These are phyloP conservation scores for Eurypyga helias DNA, from an alignment of 2,113 vertebrate genomes.

Conservation along the genomic window DNA sequence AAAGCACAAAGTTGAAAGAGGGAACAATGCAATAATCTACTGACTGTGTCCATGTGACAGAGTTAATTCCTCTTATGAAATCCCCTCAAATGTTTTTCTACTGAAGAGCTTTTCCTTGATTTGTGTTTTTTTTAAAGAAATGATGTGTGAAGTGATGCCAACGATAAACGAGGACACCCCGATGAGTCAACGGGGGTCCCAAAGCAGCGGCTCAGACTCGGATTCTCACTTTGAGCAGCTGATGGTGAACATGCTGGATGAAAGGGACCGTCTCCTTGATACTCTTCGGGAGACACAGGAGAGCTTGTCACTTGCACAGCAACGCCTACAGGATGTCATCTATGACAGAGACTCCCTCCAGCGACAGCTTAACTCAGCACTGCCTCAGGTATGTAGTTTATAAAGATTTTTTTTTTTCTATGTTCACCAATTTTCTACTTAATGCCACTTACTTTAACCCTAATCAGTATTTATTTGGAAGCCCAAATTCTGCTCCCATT, in stretches of 20 bases:
- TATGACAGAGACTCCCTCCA: constrained; percentile 96
- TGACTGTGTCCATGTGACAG: background rate
- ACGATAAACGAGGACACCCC: constrained; percentile 99
- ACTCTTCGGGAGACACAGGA: constrained; percentile 98
- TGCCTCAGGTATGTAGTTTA: constrained; percentile 89
- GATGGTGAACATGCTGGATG: constrained; percentile 99
- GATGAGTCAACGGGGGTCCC: constrained; percentile 96
- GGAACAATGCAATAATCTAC: constrained; percentile 44
- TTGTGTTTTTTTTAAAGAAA: constrained; percentile 78
- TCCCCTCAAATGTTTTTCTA: background rate
- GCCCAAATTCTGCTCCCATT: background rate
- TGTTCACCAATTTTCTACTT: background rate
- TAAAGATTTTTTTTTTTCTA: background rate
- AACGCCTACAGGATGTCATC: constrained; percentile 96
- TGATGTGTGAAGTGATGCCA: constrained; percentile 99
- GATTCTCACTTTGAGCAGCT: constrained; percentile 99
- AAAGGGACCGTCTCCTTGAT: constrained; percentile 95
- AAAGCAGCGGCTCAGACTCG: constrained; percentile 95
- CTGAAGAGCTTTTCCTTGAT: constrained; percentile 25
- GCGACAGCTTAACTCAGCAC: constrained; percentile 95
- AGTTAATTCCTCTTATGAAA: background rate
- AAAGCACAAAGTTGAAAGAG: constrained; percentile 28
- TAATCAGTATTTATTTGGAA: background rate
- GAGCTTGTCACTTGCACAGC: constrained; percentile 93
- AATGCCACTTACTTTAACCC: background rate